phyloP scores from a whole-genome alignment of 1,140 invertebrate genomes.

The Grapholita molesta region DNA sequence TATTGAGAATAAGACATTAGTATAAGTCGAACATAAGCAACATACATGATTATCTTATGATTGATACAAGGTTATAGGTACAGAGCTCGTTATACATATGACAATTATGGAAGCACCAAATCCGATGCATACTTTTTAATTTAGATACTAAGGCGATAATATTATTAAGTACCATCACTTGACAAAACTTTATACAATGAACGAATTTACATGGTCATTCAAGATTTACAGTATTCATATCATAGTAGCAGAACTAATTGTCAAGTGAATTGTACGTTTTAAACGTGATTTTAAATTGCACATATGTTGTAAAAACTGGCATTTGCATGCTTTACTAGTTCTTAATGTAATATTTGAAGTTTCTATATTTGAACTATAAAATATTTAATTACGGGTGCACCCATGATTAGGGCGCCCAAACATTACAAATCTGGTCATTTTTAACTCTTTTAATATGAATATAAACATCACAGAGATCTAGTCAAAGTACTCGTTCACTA shows the following conservation, averaged over 20 bases:
- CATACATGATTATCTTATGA: not conserved
- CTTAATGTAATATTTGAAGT: too few relatives aligned
- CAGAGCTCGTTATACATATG: not conserved
- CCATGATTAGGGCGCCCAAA: not conserved
- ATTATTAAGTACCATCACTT: not conserved
- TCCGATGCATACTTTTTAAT: not conserved
- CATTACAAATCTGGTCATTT: conserved; percentile 8
- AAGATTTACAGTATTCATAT: too few relatives aligned
- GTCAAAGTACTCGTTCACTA: conserved; percentile 7
- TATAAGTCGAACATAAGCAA: not conserved
- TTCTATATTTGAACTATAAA: not conserved
- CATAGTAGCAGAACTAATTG: not conserved
- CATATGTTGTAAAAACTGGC: not conserved
- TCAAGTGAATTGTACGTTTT: not conserved
- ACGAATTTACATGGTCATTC: too few relatives aligned
- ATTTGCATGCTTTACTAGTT: not conserved
- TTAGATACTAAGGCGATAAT: not conserved
- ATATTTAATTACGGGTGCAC: not conserved
- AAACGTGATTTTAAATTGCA: not conserved
- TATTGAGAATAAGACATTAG: conserved; percentile 12
- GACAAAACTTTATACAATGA: too few relatives aligned
- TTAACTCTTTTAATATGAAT: not conserved
- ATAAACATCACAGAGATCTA: conserved; percentile 16
- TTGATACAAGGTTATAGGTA: not conserved
- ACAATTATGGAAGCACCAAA: conserved; percentile 6